Percentiles rank a stretch among this genome's conserved stretches.
phyloP scores from a whole-genome alignment of 2,888 invertebrate genomes.

The Limnephilus lunatus region DNA sequence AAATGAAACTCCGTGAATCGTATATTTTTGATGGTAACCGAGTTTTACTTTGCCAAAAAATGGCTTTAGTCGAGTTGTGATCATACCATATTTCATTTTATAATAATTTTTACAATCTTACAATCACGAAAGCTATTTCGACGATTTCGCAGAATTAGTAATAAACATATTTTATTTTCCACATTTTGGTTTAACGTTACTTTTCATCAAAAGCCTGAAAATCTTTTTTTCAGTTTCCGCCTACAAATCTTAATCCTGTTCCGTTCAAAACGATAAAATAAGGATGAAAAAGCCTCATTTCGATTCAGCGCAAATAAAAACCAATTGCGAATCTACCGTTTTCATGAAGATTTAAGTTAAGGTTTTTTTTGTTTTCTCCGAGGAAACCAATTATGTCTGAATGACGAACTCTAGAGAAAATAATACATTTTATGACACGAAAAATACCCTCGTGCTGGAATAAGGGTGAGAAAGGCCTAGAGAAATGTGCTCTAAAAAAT shows the following conservation, averaged over 20 bases:
- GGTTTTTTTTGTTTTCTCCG: slow-evolving; percentile 7
- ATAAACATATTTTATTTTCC: slow-evolving; percentile 3
- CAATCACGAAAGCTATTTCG: too few relatives aligned
- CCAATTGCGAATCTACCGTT: slow-evolving; percentile 17
- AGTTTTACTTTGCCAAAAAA: too few relatives aligned
- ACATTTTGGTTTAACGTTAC: not conserved
- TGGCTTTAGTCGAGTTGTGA: too few relatives aligned
- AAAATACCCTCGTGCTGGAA: not conserved
- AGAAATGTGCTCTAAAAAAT: not conserved
- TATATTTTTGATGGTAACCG: too few relatives aligned
- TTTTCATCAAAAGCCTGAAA: slow-evolving; percentile 6
- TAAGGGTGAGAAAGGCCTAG: not conserved
- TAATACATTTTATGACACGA: slow-evolving; percentile 13
- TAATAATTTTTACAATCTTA: too few relatives aligned
- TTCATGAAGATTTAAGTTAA: not conserved
- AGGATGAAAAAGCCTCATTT: slow-evolving; percentile 38
- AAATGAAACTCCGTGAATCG: too few relatives aligned
- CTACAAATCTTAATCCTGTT: slow-evolving; percentile 36
- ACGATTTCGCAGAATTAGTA: too few relatives aligned
- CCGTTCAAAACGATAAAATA: not conserved
- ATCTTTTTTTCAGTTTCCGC: not conserved
- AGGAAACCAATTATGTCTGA: slow-evolving; percentile 20
- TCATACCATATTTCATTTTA: too few relatives aligned
- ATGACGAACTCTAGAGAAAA: not conserved
- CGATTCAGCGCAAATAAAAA: slow-evolving; percentile 44